Evolutionary conservation across 2,888 invertebrate species (phyloP), one percentile per base, ranked within the genome.

Genomic region (Cheilosia soror): DNA sequence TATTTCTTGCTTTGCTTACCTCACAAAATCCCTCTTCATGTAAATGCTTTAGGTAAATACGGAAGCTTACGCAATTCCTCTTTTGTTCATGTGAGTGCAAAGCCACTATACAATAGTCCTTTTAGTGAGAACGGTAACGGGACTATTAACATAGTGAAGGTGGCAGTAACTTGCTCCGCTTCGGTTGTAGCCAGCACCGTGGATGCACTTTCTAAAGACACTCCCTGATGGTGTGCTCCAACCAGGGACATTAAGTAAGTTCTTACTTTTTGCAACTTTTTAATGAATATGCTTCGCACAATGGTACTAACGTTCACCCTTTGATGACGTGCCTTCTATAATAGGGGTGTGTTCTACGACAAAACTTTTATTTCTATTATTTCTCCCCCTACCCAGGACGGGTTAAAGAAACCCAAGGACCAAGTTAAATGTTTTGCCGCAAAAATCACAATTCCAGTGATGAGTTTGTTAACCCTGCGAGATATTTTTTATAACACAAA

Each of bases 31-130:
- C 44, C 15, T 47, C 7, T 5, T 13, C n/a, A 47, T 55, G 1
- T 11, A n/a, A 31, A 13, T 25, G 20, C 1, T 57, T 33, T 33
- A 20, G 20, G 20, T 20, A 20, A 57, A 31, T 31, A 57, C 33
- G 15, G 15, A 31, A 15, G 33, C 58, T 25, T 37, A 58, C 58
- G 58, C 37, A 58, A 58, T 58, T 29, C 37, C 20, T 55, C 57
- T n/a, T 55, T 31, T 31, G 33, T 37, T 37, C 4, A 25, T 37
- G 37, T 58, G 20, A 58, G 29, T 58, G 15, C 27, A 40, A 37
- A 25, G 25, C 58, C 20, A 33, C 58, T 20, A n/a, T n/a, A 37
- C 25, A 37, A 58, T 58, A 20, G 58, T 37, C 58, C 58, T 58
- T 58, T 37, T 58, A 37, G 20, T 13, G 5, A 5, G n/a, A 25